Evolutionary conservation across 2,888 invertebrate genomes (phyloP), one percentile per base, ranked within the genome.

Genomic region (Exocentrus adspersus): DNA sequence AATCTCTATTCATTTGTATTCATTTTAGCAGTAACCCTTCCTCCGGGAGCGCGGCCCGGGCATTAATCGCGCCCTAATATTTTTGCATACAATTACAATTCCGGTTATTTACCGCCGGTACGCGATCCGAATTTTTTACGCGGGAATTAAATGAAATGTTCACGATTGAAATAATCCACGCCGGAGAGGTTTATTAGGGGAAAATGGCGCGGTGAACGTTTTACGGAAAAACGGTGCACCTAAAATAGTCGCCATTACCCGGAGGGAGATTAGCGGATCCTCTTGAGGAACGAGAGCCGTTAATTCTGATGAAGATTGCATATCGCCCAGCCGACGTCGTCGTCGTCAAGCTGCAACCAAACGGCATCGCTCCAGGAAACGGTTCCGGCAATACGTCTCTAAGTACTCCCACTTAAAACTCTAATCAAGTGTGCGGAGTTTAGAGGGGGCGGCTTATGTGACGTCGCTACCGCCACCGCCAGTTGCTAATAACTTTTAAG

Each of bases 181-280:
- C n/a, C n/a, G n/a, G n/a, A n/a, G n/a, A n/a, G n/a, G n/a, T n/a
- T n/a, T n/a, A n/a, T n/a, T n/a, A n/a, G n/a, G n/a, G n/a, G n/a
- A n/a, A n/a, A n/a, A n/a, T n/a, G n/a, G n/a, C n/a, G n/a, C n/a
- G n/a, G n/a, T n/a, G n/a, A n/a, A n/a, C n/a, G n/a, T n/a, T n/a
- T n/a, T n/a, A n/a, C n/a, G n/a, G n/a, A n/a, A n/a, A n/a, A n/a
- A n/a, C n/a, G n/a, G n/a, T n/a, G n/a, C n/a, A n/a, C n/a, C n/a
- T n/a, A n/a, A n/a, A n/a, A n/a, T n/a, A n/a, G n/a, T n/a, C n/a
- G n/a, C n/a, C n/a, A n/a, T n/a, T n/a, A n/a, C n/a, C n/a, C n/a
- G n/a, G n/a, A n/a, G n/a, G n/a, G n/a, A n/a, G 75, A 77, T 77
- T 75, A 77, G 70, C 70, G 72, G 69, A 72, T 73, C 28, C 43